phyloP scores from a whole-genome alignment of 1,140 invertebrate species.

The Drosophila rufa region DNA sequence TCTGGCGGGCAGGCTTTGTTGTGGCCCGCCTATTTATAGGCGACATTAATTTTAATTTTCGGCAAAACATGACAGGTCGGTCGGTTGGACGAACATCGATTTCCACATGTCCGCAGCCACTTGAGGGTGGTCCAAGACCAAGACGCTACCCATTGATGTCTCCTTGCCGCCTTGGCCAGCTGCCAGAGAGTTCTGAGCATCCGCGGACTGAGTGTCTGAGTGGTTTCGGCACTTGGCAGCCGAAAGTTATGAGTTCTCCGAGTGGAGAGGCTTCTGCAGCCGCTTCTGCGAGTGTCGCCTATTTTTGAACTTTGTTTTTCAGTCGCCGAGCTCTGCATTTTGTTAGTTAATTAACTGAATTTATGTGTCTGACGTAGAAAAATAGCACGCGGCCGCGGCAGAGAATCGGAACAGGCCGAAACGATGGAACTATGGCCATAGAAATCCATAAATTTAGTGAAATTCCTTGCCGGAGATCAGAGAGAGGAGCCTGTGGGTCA shows the following conservation, averaged over 20 bases:
- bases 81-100: conserved; percentile 36
- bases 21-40: conserved; percentile 58
- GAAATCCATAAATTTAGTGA: conserved; percentile 69
- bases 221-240: conserved; percentile 45
- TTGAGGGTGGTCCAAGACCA: conserved; percentile 65
- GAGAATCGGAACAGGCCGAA: conserved; percentile 52
- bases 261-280: conserved; percentile 25
- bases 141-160: conserved; percentile 67
- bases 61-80: conserved; percentile 67
- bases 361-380: conserved; percentile 80
- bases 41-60: conserved; percentile 74
- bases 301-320: conserved; percentile 63
- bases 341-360: conserved; percentile 79
- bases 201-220: conserved; percentile 28
- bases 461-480: conserved; percentile 28
- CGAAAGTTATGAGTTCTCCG: conserved; percentile 73
- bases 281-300: conserved; percentile 64
- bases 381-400: conserved; percentile 79
- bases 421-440: conserved; percentile 50
- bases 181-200: conserved; percentile 61
- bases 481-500: conserved; percentile 14
- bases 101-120: conserved; percentile 59
- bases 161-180: conserved; percentile 65
- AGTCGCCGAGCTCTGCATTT: conserved; percentile 33
- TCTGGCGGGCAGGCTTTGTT: conserved; percentile 31